Base-by-base conservation (phyloP, 2,797 vertebrate genomes). In the Toxotes lorentzi region DNA sequence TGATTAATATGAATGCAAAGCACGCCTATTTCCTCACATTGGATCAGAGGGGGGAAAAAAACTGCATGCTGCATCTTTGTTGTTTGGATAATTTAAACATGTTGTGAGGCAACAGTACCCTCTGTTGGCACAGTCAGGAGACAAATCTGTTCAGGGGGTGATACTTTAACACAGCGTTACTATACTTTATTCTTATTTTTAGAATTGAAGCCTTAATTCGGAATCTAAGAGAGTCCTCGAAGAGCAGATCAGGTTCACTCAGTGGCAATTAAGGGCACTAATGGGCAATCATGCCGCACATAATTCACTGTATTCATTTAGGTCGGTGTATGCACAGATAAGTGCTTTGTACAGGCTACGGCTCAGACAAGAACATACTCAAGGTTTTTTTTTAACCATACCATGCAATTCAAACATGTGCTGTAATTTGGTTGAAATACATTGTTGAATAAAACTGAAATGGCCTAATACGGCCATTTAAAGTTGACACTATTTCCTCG, bases 31-130 rank as follows among this genome's bases (percentile, higher is more conserved):
- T 66, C 61, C 56, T 59, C 61, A 47, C 43, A 57, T 38, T 70
- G 58, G 70, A 43, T 72, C 32, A 71, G 47, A 51, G 58, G 34
- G 5, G n/a, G 34, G 32, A 41, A 32, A 41, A 32, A 34, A 24
- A 0, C 56, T 70, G 76, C 66, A 73, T 72, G 69, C 79, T 81
- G 82, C 66, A 77, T 85, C 77, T 91, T 85, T 90, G 83, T 90
- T 82, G 83, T 86, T 56, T 61, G 60, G 61, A 38, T 83, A 34
- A 73, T 88, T 85, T 82, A 77, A 84, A 76, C 74, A 83, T 87
- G 91, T 86, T 88, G 88, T 91, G 90, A 91, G 88, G 89, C 94
- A 94, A 94, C 93, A 95, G 89, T 90, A 90, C 94, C 94, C 93
- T 94, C 94, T 94, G 84, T 94, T 93, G 94, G 89, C 87, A 67